A percentile compares a stretch with the other conserved stretches of the same genome.
These are phyloP conservation scores for Mylabris phalerata DNA, from an alignment of 1,140 invertebrate genomes.

Conservation along the genomic window DNA sequence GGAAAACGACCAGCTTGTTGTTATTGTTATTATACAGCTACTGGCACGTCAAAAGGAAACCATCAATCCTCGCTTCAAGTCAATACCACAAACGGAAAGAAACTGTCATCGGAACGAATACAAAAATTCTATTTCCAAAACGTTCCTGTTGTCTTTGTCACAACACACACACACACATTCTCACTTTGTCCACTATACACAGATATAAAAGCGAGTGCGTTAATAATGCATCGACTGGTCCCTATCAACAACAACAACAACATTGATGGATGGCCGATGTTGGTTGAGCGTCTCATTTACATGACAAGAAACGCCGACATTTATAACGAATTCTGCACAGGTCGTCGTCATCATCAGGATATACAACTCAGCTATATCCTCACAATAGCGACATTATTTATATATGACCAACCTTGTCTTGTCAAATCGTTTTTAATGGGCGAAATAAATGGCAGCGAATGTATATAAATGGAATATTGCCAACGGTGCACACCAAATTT, in stretches of 20 bases:
- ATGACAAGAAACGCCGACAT: slow-evolving; percentile 17
- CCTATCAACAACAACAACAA: background rate
- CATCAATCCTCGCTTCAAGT: slow-evolving; percentile 7
- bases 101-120: background rate
- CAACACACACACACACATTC: no score
- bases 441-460: slow-evolving; percentile 11
- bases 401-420: slow-evolving; percentile 13
- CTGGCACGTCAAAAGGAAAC: slow-evolving; percentile 9
- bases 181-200: no score
- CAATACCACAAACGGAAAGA: slow-evolving; percentile 10
- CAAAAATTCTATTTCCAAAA: slow-evolving; percentile 15
- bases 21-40: no score
- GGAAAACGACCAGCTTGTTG: no score
- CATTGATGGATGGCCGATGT: slow-evolving; percentile 11
- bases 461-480: no score
- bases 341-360: slow-evolving; percentile 2
- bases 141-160: background rate
- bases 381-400: slow-evolving; percentile 19
- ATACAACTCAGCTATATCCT: slow-evolving; percentile 9
- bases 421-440: slow-evolving; percentile 7
- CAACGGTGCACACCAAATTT: no score
- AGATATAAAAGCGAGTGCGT: slow-evolving; percentile 3
- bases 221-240: slow-evolving; percentile 16
- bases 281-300: slow-evolving; percentile 15
- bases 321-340: slow-evolving; percentile 19